These are phyloP conservation scores for Melanostoma scalare DNA, from an alignment of 2,888 invertebrate genomes.

Conservation along the genomic window DNA sequence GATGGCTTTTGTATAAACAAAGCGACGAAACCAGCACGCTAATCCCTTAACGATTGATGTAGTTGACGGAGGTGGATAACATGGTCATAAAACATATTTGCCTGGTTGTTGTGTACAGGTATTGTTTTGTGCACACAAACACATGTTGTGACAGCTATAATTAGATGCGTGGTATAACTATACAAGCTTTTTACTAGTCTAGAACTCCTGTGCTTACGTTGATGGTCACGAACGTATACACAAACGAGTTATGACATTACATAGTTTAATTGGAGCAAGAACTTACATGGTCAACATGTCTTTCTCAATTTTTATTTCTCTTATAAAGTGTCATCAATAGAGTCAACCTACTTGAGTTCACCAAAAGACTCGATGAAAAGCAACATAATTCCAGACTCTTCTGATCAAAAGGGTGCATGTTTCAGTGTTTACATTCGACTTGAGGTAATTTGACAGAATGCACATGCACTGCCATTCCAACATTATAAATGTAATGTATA, in stretches of 20 bases:
- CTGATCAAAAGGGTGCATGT: too few relatives aligned
- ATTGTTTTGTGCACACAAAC: constrained; percentile 53
- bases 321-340: too few relatives aligned
- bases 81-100: constrained; percentile 56
- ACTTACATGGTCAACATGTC: too few relatives aligned
- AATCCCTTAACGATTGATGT: constrained; percentile 66
- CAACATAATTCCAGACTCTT: too few relatives aligned
- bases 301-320: too few relatives aligned
- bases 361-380: too few relatives aligned
- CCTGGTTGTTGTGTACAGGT: constrained; percentile 6
- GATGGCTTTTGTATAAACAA: not conserved
- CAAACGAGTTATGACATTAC: too few relatives aligned
- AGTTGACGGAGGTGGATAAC: constrained; percentile 48
- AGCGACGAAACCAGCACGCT: constrained; percentile 51
- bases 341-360: too few relatives aligned
- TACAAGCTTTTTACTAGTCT: too few relatives aligned
- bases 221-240: not conserved
- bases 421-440: too few relatives aligned
- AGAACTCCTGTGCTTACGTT: not conserved
- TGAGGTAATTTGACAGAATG: not conserved
- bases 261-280: too few relatives aligned
- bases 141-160: constrained; percentile 67
- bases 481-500: constrained; percentile 2
- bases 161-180: constrained; percentile 50
- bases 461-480: not conserved